Conservation (phyloP, 2,113 vertebrate genomes). For the Cebidichthys violaceus region DNA sequence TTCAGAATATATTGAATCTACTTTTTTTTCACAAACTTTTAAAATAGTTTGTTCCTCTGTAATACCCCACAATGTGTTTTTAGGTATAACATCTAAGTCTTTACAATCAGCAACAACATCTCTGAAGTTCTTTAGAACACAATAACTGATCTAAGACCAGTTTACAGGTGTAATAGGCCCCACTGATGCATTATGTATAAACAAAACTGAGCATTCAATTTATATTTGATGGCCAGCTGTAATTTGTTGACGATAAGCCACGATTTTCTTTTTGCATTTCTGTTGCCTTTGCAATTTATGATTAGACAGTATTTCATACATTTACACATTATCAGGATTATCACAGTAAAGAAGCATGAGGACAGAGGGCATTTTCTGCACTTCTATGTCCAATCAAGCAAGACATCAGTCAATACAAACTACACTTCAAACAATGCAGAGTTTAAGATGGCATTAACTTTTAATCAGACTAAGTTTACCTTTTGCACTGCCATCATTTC, state of each 20-base stretch:
- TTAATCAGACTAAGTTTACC: not conserved
- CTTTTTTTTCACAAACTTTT: not conserved
- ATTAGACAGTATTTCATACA: slow-evolving; percentile 5
- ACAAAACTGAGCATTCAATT: not conserved
- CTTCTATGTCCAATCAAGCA: not conserved
- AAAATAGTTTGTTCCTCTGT: not conserved
- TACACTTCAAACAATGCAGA: not conserved
- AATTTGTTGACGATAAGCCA: not conserved
- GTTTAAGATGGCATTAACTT: not conserved
- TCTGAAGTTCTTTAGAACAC: not conserved
- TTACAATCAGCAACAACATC: not conserved
- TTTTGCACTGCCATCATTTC: not conserved
- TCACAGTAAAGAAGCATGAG: not conserved
- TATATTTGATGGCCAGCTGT: not conserved
- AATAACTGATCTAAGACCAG: not conserved
- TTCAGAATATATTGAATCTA: not conserved
- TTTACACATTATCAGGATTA: slow-evolving; percentile 21
- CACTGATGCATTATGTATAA: not conserved
- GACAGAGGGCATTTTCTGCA: not conserved
- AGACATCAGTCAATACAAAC: slow-evolving; percentile 7
- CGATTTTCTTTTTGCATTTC: not conserved
- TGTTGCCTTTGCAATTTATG: not conserved
- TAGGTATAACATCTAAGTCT: not conserved
- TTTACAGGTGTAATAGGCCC: not conserved
- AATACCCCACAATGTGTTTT: not conserved